These are phyloP conservation scores for Xenotilapia longispinis DNA, from an alignment of 2,113 vertebrate genomes.

Conservation along the genomic window DNA sequence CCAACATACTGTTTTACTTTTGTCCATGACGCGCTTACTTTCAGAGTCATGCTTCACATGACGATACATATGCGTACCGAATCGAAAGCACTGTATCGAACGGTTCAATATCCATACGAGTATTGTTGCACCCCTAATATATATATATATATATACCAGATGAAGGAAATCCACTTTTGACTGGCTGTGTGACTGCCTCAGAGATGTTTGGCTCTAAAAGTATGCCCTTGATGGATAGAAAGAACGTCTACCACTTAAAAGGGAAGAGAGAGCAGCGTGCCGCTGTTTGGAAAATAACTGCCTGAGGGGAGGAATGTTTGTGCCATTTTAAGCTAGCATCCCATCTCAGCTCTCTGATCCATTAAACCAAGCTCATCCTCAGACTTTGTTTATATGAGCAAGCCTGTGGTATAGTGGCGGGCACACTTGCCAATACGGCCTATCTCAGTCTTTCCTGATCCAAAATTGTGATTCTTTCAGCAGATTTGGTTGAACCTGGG, in stretches of 20 bases:
- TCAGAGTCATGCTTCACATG: too few species aligned
- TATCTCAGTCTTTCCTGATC: not conserved
- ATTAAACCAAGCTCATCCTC: not conserved
- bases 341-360: not conserved
- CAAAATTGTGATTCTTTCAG: not conserved
- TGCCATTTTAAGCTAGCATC: not conserved
- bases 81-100: too few species aligned
- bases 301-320: not conserved
- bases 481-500: not conserved
- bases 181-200: not conserved
- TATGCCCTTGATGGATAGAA: not conserved
- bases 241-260: not conserved
- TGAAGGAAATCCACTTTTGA: not conserved
- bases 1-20: too few species aligned
- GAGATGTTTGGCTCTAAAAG: not conserved
- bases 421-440: not conserved
- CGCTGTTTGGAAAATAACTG: not conserved
- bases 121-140: not conserved
- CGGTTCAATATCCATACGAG: fast-evolving
- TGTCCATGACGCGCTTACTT: too few species aligned
- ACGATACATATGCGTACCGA: too few species aligned
- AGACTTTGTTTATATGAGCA: not conserved
- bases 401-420: not conserved
- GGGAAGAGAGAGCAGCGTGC: not conserved
- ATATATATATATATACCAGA: not conserved